Percentiles rank a stretch among this genome's conserved stretches.
Conservation (phyloP, 2,113 vertebrate species). For the Microcebus tavaratra region DNA sequence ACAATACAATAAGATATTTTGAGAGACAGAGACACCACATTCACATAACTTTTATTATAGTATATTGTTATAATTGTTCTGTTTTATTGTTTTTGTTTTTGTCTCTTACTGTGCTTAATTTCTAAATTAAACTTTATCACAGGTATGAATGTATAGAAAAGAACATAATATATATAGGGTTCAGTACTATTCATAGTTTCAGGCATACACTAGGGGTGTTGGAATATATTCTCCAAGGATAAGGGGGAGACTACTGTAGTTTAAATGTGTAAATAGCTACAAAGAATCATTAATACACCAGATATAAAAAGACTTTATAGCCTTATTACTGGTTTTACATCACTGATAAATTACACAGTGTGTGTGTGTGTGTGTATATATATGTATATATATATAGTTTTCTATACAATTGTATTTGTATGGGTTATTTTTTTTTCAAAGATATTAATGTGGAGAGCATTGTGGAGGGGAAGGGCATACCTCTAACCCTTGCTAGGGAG, state of each 20-base stretch:
- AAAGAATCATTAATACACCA: neutral
- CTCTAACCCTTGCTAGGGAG: no score
- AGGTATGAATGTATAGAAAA: neutral
- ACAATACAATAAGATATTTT: neutral
- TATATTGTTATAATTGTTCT: neutral
- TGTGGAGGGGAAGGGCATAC: no score
- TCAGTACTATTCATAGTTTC: neutral
- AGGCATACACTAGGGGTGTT: neutral
- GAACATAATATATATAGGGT: neutral
- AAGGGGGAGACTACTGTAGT: neutral
- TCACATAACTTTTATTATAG: neutral
- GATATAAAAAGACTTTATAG: neutral
- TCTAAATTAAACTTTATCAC: neutral
- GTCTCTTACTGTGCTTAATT: neutral
- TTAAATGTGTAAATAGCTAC: neutral
- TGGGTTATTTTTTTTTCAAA: no score
- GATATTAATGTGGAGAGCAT: no score
- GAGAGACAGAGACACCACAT: neutral
- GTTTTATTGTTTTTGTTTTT: neutral
- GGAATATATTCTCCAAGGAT: no score
- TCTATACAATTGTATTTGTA: no score
- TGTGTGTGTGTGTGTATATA: no score
- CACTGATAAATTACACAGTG: neutral
- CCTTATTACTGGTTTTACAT: neutral
- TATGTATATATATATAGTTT: no score